Base-by-base conservation (phyloP, 2,888 invertebrate species). In the Lasioglossum calceatum region DNA sequence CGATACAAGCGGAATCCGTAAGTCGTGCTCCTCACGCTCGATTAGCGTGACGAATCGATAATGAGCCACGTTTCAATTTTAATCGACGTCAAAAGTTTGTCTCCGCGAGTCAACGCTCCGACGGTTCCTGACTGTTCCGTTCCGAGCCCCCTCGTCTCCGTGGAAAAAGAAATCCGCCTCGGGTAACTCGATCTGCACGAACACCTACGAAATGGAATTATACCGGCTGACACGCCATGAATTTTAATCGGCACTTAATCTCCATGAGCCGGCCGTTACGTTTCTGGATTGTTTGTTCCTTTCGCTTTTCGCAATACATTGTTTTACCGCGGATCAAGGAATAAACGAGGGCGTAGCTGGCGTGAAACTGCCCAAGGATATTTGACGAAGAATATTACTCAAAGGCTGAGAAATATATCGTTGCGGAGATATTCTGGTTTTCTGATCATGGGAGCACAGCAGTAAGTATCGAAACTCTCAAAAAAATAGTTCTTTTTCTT, bases 191-290 rank as follows among this genome's bases (percentile, higher is more conserved):
- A 91, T 91, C 91, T 87, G 85, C 90, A 82, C 89, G 86, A 90
- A 91, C 91, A 90, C 91, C 91, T 91, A 90, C 91, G 82, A 91
- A 91, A 89, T 91, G 89, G 91, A 91, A 91, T 91, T 91, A 91
- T 91, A 84, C 89, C 79, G 89, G 85, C 87, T 58, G 91, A 90
- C 91, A 88, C 86, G 87, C 89, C 88, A 88, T 91, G 91, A 91
- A 91, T 91, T 91, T 91, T 91, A 91, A 91, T 91, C 91, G 91
- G 73, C 84, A 73, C 71, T 84, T 91, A 91, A 91, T 91, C 91
- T 88, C 73, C 77, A 61, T 78, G 81, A 76, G 81, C 84, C 76
- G 81, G 79, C 81, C 85, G 84, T 83, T 86, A 87, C 76, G 73
- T 82, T 85, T 83, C 83, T 82, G 79, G 90, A 90, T 88, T 87